These are phyloP conservation scores for Beris chalybata DNA, from an alignment of 2,888 invertebrate species.

Conservation along the genomic window DNA sequence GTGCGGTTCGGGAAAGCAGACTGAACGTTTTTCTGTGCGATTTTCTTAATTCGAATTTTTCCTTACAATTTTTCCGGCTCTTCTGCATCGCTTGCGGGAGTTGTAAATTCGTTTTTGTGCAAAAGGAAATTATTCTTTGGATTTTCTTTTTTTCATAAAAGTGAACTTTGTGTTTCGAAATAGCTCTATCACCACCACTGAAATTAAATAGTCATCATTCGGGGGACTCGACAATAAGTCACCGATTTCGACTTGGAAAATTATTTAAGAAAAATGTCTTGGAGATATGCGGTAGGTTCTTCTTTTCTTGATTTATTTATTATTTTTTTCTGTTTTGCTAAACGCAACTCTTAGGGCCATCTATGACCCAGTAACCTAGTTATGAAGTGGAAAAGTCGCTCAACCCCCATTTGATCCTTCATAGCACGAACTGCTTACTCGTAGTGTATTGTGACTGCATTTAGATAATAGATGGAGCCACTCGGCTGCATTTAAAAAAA, in stretches of 20 bases:
- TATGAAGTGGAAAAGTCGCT: background rate
- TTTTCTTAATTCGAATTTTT: background rate
- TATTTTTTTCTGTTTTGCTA: background rate
- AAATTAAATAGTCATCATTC: too few relatives aligned
- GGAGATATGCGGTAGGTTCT: conserved; percentile 51
- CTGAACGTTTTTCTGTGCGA: background rate
- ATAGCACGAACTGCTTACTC: background rate
- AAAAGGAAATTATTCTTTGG: too few relatives aligned
- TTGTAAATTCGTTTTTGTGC: too few relatives aligned
- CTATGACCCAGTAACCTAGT: conserved; percentile 27
- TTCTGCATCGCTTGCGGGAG: too few relatives aligned
- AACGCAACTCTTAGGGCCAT: background rate
- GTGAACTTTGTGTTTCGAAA: too few relatives aligned
- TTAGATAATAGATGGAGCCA: background rate
- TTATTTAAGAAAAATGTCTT: conserved; percentile 46
- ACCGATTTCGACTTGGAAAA: conserved; percentile 11
- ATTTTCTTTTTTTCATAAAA: too few relatives aligned
- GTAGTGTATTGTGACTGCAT: background rate
- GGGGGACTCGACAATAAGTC: conserved; percentile 11
- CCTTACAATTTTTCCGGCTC: background rate
- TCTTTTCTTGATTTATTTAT: conserved; percentile 37
- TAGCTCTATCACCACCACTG: too few relatives aligned
- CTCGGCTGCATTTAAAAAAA: too few relatives aligned
- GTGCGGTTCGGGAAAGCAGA: conserved; percentile 32
- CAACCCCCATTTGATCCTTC: background rate